Evolutionary conservation across 2,113 vertebrate species (phyloP).

Genomic region (Plestiodon gilberti): DNA sequence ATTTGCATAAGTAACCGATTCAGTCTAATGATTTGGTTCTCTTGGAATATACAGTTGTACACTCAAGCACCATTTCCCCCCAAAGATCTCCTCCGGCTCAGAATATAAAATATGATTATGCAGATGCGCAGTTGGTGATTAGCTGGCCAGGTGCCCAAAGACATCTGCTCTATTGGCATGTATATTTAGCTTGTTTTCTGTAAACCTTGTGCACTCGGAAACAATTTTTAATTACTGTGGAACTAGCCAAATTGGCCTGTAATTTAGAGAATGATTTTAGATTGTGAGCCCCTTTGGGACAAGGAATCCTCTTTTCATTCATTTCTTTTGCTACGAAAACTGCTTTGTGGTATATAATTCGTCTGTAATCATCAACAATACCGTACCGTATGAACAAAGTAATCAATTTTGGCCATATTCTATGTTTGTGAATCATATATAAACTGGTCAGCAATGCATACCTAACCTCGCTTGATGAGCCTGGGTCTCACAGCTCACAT

Average conservation of each 20-base stretch:
- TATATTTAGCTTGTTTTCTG: too few relatives aligned
- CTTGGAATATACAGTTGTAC: not conserved
- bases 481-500: not conserved
- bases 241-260: not conserved
- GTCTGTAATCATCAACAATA: not conserved
- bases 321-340: too few relatives aligned
- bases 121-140: not conserved
- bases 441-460: not conserved
- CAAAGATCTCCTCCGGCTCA: not conserved
- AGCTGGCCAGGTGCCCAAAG: not conserved
- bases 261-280: too few relatives aligned
- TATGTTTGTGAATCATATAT: not conserved
- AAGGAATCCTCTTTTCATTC: too few relatives aligned
- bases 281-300: too few relatives aligned
- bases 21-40: not conserved
- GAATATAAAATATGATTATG: not conserved
- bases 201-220: not conserved
- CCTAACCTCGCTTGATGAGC: not conserved
- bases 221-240: not conserved
- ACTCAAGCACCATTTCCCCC: not conserved
- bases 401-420: not conserved
- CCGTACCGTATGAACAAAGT: not conserved
- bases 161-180: not conserved
- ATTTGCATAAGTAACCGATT: not conserved
- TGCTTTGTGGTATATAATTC: too few relatives aligned